Conservation (phyloP, 2,888 invertebrate species). For the Cheilosia scutellata region DNA sequence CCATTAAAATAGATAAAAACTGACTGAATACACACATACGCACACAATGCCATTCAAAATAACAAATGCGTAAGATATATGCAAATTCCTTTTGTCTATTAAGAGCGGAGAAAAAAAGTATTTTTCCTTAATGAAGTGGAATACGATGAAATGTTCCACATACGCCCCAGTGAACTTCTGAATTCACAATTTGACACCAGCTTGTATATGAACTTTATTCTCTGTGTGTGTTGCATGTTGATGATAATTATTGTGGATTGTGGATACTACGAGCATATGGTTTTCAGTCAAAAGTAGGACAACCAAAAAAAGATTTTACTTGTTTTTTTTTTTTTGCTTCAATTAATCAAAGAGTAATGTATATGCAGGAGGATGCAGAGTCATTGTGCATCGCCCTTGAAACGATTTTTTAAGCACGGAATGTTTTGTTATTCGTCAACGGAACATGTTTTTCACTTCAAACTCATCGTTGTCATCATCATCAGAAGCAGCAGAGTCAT, state of each 20-base stretch:
- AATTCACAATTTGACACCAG: constrained; percentile 30
- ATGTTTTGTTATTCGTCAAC: constrained; percentile 36
- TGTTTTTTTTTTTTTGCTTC: background rate
- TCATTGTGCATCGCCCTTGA: constrained; percentile 43
- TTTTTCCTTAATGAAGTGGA: constrained; percentile 55
- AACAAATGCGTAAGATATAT: constrained; percentile 57
- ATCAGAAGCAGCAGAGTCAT: constrained; percentile 39
- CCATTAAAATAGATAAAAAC: constrained; percentile 8
- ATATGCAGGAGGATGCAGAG: background rate
- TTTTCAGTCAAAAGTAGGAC: background rate
- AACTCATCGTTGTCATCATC: constrained; percentile 54
- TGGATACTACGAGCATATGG: constrained; percentile 1
- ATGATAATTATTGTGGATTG: background rate
- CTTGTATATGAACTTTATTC: background rate
- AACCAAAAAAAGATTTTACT: constrained; percentile 19
- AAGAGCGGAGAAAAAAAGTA: constrained; percentile 4
- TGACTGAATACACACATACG: constrained; percentile 14
- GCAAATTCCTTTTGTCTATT: constrained; percentile 38
- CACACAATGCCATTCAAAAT: constrained; percentile 27
- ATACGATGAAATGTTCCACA: constrained; percentile 51
- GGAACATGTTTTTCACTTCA: constrained; percentile 28
- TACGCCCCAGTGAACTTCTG: constrained; percentile 55
- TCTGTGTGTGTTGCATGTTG: constrained; percentile 28
- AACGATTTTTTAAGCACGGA: constrained; percentile 24
- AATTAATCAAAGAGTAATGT: constrained; percentile 31